Conservation (phyloP, 1,140 invertebrate genomes). For the Caenorhabditis elegans region WBcel235 BX284605.5:13118001-13118500, state of each 20-base stretch:
- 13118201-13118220: constrained; percentile 83
- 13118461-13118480: constrained; percentile 82
- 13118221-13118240: constrained; percentile 98
- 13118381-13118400: constrained; percentile 87
- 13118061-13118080: not conserved
- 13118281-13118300: constrained; percentile 96
- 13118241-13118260: constrained; percentile 99
- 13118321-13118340: constrained; percentile 90
- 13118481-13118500: constrained; percentile 85
- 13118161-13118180: constrained; percentile 94
- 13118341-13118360: constrained; percentile 98
- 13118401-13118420: constrained; percentile 95
- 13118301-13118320: constrained; percentile 91
- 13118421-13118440: constrained; percentile 97
- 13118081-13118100: not conserved
- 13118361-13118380: constrained; percentile 93
- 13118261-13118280: constrained; percentile 95
- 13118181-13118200: constrained; percentile 87
- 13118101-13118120: constrained; percentile 75
- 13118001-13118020: constrained; percentile 48
- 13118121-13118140: constrained; percentile 96
- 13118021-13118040: constrained; percentile 31
- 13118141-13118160: constrained; percentile 95
- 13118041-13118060: not conserved
- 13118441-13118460: constrained; percentile 93